phyloP scores from a whole-genome alignment of 1,140 invertebrate genomes.

The Diorhabda sublineata region DNA sequence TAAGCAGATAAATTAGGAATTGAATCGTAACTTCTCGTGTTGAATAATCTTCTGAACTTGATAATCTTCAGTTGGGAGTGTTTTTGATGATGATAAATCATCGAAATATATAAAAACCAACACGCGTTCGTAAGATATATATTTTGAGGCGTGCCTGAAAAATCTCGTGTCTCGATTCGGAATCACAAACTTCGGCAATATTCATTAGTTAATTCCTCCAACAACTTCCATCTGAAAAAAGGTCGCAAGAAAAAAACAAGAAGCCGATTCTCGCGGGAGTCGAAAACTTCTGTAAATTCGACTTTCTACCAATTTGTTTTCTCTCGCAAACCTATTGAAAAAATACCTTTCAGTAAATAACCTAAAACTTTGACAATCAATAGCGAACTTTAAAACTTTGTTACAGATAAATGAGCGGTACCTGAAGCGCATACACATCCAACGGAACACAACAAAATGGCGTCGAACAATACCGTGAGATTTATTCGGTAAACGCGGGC shows the following conservation, averaged over 20 bases:
- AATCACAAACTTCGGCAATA: not conserved
- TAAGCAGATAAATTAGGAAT: no score
- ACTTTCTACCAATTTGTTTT: slow-evolving; percentile 2
- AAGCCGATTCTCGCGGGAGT: not conserved
- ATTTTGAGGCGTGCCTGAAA: not conserved
- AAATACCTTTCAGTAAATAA: slow-evolving; percentile 3
- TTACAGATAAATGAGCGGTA: not conserved
- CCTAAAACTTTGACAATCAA: slow-evolving; percentile 2
- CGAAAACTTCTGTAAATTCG: not conserved
- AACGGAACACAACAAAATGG: slow-evolving; percentile 1
- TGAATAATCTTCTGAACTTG: no score
- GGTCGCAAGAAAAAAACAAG: not conserved
- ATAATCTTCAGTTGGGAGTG: no score
- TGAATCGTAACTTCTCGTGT: no score
- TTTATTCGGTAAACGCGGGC: not conserved
- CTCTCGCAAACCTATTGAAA: slow-evolving; percentile 2
- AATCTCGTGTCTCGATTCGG: not conserved
- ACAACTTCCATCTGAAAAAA: not conserved
- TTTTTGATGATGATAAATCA: no score
- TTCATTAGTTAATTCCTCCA: slow-evolving; percentile 2
- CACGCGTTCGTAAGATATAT: no score
- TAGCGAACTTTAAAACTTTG: slow-evolving; percentile 2
- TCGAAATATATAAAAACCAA: not conserved
- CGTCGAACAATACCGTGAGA: not conserved
- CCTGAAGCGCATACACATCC: slow-evolving; percentile 1